phyloP scores from a whole-genome alignment of 2,113 vertebrate species.

The Opisthocomus hoazin region DNA sequence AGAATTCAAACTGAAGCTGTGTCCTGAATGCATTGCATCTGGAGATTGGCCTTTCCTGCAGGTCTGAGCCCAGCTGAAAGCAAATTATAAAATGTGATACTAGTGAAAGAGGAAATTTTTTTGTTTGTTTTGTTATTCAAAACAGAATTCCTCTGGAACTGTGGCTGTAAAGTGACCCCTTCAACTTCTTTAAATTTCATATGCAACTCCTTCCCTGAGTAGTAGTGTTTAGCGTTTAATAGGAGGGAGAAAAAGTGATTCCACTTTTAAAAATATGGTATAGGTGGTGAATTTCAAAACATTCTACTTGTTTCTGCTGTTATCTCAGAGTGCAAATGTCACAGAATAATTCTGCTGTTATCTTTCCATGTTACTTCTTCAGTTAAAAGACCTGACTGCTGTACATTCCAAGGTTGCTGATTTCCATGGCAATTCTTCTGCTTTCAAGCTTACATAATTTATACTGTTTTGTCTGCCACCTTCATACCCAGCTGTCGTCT shows the following conservation, averaged over 20 bases:
- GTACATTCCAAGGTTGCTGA: slow-evolving; percentile 41
- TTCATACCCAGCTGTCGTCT: slow-evolving; percentile 24
- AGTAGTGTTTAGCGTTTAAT: not conserved
- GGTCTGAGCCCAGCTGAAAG: not conserved
- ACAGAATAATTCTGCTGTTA: slow-evolving; percentile 46
- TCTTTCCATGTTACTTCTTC: slow-evolving; percentile 1
- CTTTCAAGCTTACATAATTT: slow-evolving; percentile 60
- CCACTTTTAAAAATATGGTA: not conserved
- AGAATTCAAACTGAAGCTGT: not conserved
- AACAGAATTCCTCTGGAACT: not conserved
- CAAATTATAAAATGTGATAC: not conserved
- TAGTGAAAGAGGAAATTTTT: not conserved
- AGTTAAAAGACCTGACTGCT: slow-evolving; percentile 16
- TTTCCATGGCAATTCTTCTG: slow-evolving; percentile 1
- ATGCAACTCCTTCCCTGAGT: not conserved
- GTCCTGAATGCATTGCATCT: not conserved
- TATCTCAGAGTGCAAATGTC: not conserved
- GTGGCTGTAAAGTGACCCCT: not conserved
- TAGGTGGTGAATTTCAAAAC: slow-evolving; percentile 31
- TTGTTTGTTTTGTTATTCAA: not conserved
- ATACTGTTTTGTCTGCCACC: slow-evolving; percentile 52
- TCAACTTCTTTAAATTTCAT: not conserved
- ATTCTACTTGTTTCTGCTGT: not conserved
- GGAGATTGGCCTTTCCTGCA: not conserved
- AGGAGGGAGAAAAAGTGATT: slow-evolving; percentile 14